Evolutionary conservation across 2,888 invertebrate species (phyloP).

Genomic region (Pyrocoelia pectoralis): DNA sequence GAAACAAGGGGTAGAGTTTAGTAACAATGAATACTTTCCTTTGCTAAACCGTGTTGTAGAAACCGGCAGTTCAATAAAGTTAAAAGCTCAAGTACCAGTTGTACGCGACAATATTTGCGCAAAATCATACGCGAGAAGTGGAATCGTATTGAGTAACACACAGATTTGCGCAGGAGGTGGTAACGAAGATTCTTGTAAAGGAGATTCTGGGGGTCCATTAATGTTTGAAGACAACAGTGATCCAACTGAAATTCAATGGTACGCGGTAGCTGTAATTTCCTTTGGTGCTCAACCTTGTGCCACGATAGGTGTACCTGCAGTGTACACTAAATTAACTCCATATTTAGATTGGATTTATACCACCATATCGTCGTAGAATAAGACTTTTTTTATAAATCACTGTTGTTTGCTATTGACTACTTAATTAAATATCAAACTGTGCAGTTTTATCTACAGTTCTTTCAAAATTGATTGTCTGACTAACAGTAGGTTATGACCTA

Average conservation of each 20-base stretch:
- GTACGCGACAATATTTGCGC: conserved; percentile 63
- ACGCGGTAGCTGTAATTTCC: conserved; percentile 71
- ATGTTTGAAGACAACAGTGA: conserved; percentile 63
- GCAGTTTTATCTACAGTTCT: no score
- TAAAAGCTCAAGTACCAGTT: conserved; percentile 70
- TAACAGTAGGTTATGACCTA: no score
- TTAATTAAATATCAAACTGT: no score
- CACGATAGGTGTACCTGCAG: conserved; percentile 71
- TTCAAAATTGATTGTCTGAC: no score
- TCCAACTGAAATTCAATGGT: conserved; percentile 62
- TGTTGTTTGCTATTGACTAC: no score
- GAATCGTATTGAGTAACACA: conserved; percentile 61
- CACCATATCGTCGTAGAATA: conserved; percentile 7
- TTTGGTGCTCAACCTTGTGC: conserved; percentile 72
- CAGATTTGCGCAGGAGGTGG: conserved; percentile 78
- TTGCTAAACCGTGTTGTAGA: neutral
- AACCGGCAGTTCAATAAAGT: conserved; percentile 62
- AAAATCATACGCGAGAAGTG: conserved; percentile 60
- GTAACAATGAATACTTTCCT: neutral
- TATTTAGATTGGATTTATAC: conserved; percentile 70
- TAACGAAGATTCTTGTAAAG: conserved; percentile 74
- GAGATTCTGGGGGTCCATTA: conserved; percentile 81
- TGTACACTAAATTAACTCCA: conserved; percentile 70
- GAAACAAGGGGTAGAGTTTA: conserved; percentile 47
- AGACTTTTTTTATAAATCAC: neutral